Conservation (phyloP, 2,113 vertebrate species). For the Clarias batrachus region DNA sequence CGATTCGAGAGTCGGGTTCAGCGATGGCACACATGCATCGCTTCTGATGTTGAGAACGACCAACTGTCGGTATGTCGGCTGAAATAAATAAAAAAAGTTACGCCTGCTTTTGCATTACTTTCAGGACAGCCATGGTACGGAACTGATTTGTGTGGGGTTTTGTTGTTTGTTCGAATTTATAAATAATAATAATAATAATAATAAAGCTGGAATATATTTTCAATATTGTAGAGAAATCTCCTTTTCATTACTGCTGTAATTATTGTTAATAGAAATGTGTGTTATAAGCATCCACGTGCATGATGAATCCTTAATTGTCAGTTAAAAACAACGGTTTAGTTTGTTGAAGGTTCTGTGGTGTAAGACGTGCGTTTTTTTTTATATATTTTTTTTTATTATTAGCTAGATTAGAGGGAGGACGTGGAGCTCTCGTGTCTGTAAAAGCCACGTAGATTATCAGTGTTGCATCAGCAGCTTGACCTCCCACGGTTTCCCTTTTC, state of each 20-base stretch:
- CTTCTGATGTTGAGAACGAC: too few species aligned
- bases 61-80: too few species aligned
- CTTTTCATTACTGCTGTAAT: not conserved
- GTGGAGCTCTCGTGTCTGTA: slow-evolving; percentile 16
- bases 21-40: too few species aligned
- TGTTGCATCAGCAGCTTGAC: slow-evolving; percentile 43
- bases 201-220: not conserved
- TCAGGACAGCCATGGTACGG: not conserved
- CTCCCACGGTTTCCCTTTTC: slow-evolving; percentile 49
- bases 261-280: not conserved
- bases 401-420: not conserved
- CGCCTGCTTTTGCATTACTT: too few species aligned
- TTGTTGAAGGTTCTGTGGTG: not conserved
- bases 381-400: not conserved
- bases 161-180: not conserved
- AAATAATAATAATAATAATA: not conserved
- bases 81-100: too few species aligned
- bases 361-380: not conserved
- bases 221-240: not conserved
- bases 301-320: not conserved
- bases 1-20: too few species aligned
- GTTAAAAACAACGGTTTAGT: not conserved
- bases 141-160: not conserved
- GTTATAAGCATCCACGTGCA: not conserved
- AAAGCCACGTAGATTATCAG: slow-evolving; percentile 39